Base-by-base conservation (phyloP, 2,113 vertebrate genomes). In the Cyanoramphus novaezelandiae region DNA sequence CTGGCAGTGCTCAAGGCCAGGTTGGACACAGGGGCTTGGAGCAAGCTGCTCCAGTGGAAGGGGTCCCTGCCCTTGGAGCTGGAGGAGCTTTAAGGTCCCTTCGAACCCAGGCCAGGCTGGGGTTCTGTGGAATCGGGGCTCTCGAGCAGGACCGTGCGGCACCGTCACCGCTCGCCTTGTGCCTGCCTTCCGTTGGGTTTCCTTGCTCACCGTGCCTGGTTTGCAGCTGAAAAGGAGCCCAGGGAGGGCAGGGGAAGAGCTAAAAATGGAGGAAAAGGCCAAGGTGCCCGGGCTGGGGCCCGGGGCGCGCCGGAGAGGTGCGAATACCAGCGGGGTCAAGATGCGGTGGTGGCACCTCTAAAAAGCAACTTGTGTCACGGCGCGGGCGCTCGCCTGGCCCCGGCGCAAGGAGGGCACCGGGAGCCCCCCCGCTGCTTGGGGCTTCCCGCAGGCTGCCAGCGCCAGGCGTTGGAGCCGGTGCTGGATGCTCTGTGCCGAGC, bases 331-430 rank as follows among this genome's bases (percentile, higher is more conserved):
- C 86, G 20, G 94, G 55, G 92, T 90, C 95, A 94, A 77, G 95
- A 86, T 4, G 28, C 1, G 4, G 70, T 3, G 41, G 50, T 25
- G 79, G 72, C 46, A 52, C 77, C 91, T 83, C 49, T 64, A 93
- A 95, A 96, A 96, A 93, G 94, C 94, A 95, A 62, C 6, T 88
- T 62, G 88, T 93, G 95, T 96, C 95, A 95, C 77, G 7, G 65
- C 13, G 0, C 49, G 93, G 72, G 71, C 52, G 92, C 91, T 94
- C 27, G 12, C 20, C 91, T 90, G 94, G 91, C 23, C 33, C 33
- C 44, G 17, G 76, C 92, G 94, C 88, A 46, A 69, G 88, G 49
- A 88, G 82, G 43, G 69, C 5, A 39, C 10, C 16, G 72, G 20
- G 20, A 21, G 11, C 25, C 28, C 50, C 50, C 27, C 50, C 25